Base-by-base conservation (phyloP, 92 coral and sea anemone species). In the Paragorgia papillata region DNA sequence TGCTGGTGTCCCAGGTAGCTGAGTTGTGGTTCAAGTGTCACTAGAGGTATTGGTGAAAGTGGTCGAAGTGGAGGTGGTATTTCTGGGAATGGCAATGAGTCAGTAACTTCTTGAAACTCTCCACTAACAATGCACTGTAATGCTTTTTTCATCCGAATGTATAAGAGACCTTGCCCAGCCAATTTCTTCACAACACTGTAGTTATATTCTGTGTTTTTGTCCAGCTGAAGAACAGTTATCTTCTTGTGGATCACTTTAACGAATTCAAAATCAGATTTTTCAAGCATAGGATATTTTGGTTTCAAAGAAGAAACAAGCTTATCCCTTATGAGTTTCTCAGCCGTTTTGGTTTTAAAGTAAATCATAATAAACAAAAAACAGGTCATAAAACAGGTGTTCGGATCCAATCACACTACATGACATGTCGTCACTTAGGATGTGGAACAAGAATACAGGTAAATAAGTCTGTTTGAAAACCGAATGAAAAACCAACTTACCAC, bases 81-180 rank as follows among this genome's bases (percentile, higher is more conserved):
- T 26, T 37, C 58, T 37, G 28, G 34, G 19, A 31, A 17, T 41
- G 54, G 73, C 26, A 17, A 7, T 66, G 29, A 2, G n/a, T 46
- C 35, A 35, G 49, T 9, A 20, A 13, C 56, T 29, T 69, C 76
- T 10, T 53, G 24, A 28, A 69, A 51, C 7, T 69, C 61, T 25
- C 43, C 75, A 41, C 22, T 53, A 4, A 53, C 28, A n/a, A 20
- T 50, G 56, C 80, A 83, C 14, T 83, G 85, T 28, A 67, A 86
- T 5, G 86, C 90, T 73, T 54, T 57, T 56, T 67, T 89, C 8
- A 86, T 69, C 43, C 83, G 41, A 5, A 89, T 43, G 51, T 86
- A 89, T 60, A 89, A 54, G 12, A 75, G 57, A 49, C 95, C 88
- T 71, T 89, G 91, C 9, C 88, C 91, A 31, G 83, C 85, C 49